Evolutionary conservation across 2,888 invertebrate species (phyloP), one percentile per base, ranked within the genome.

Genomic region (Cremastinae sp.): DNA sequence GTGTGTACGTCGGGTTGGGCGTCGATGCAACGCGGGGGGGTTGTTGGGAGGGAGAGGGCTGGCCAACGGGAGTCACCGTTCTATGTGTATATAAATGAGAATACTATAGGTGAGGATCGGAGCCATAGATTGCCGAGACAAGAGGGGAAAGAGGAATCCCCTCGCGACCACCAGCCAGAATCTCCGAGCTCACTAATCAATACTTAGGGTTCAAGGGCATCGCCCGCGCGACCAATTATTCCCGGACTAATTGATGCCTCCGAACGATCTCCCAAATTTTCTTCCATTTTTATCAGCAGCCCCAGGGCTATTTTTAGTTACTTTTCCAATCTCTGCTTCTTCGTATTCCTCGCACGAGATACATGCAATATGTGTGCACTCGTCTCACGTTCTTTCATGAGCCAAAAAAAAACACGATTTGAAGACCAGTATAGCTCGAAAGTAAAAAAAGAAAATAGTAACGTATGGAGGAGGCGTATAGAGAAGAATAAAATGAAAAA

Each of bases 201-300:
- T 89, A 89, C 88, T 85, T 84, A 86, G 87, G 89, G 87, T 89
- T 89, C 88, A 89, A 89, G 89, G 89, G 87, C 89, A 89, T 89
- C 87, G 89, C 86, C 88, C 88, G 89, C 85, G 87, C 88, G 87
- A 88, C 86, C 89, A 89, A 89, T 89, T 89, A 88, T 88, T 84
- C 83, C 74, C 82, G 79, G 83, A 88, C 87, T 89, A 89, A 89
- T 88, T 88, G n/a, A n/a, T n/a, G 87, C 64, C 76, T 71, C 45
- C 76, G 62, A 75, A 66, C 62, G 56, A 64, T 56, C 61, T 65
- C 38, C 34, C 71, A 65, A 72, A 56, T 61, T 61, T 38, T 61
- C 10, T 7, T 7, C 34, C 49, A 41, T 36, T n/a, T 36, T 45
- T 22, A 28, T 22, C 54, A 22, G n/a, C n/a, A n/a, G n/a, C n/a